A percentile compares a stretch with the other conserved stretches of the same genome.
Evolutionary conservation across 2,113 vertebrate genomes (phyloP).

Genomic region (Neofelis nebulosa): DNA sequence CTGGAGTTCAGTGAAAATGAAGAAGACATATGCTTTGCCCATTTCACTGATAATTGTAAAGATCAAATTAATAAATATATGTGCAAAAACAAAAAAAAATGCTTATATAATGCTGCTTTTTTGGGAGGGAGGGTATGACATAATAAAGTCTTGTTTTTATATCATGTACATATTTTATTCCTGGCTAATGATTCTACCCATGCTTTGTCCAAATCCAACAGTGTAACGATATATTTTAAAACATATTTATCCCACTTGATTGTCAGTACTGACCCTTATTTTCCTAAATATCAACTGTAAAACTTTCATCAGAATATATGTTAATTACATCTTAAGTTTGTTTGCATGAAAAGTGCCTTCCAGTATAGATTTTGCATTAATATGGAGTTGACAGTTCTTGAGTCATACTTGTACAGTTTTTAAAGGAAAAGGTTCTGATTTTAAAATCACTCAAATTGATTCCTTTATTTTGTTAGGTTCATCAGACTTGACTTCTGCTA

Average conservation of each 20-base stretch:
- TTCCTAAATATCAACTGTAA: background rate
- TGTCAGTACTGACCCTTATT: background rate
- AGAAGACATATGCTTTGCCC: background rate
- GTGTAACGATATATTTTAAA: background rate
- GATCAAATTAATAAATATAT: slow-evolving; percentile 6
- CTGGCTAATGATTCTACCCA: background rate
- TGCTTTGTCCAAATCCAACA: background rate
- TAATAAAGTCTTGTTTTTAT: background rate
- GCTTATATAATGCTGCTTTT: background rate
- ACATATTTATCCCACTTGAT: background rate
- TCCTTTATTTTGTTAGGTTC: slow-evolving; percentile 67
- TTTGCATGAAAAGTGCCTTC: background rate
- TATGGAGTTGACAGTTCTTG: slow-evolving; percentile 36
- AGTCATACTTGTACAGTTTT: background rate
- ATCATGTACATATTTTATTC: background rate
- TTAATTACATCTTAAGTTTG: slow-evolving; percentile 5
- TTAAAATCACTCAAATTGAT: slow-evolving; percentile 38
- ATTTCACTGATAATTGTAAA: background rate
- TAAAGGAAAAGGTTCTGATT: background rate
- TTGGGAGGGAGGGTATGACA: background rate
- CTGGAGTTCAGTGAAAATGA: background rate
- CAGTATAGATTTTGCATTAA: background rate
- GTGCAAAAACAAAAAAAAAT: background rate
- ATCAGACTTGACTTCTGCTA: slow-evolving; percentile 57
- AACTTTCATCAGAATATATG: background rate